Evolutionary conservation across 2,113 vertebrate genomes (phyloP), one percentile per base, ranked within the genome.

Genomic region (human): DNA sequence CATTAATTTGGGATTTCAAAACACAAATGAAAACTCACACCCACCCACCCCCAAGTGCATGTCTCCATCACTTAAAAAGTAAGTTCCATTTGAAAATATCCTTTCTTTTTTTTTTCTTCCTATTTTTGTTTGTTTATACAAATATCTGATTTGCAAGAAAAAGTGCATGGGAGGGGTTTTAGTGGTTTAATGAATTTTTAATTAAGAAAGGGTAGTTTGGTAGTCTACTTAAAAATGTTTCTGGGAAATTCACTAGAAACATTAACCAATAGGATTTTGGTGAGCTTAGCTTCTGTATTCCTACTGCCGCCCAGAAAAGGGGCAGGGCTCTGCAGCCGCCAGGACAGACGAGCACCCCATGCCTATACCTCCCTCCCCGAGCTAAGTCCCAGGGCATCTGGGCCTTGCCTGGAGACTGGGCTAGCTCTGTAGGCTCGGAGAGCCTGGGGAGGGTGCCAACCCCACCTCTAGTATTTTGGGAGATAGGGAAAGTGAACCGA

Each of bases 151-250:
- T 98, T 97, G 95, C 38, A 97, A 97, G 93, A 75, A 80, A 89
- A 98, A 98, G 97, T 13, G 95, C 95, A 45, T 93, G 98, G 98
- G 97, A 98, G 93, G 87, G 96, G 97, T 92, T 98, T 97, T 97
- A 97, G 96, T 97, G 43, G 22, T 98, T 98, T 97, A 98, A 98
- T 97, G 97, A 98, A 94, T 97, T 98, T 97, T 97, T 96, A 92
- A 95, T 96, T 85, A 94, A 90, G 97, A 98, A 97, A 97, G 93
- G 95, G 75, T 97, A 98, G 98, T 93, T 98, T 96, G 78, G 48
- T 98, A 97, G 97, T 45, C 84, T 98, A 98, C 17, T 27, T 98
- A 6, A 96, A 96, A 68, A 90, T 96, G 97, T 98, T 98, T 97
- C 86, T 52, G 4, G 73, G 75, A 88, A 87, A 92, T 97, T 97